These are phyloP conservation scores for Drosophila trapezifrons DNA, from an alignment of 1,140 invertebrate genomes.

Conservation along the genomic window DNA sequence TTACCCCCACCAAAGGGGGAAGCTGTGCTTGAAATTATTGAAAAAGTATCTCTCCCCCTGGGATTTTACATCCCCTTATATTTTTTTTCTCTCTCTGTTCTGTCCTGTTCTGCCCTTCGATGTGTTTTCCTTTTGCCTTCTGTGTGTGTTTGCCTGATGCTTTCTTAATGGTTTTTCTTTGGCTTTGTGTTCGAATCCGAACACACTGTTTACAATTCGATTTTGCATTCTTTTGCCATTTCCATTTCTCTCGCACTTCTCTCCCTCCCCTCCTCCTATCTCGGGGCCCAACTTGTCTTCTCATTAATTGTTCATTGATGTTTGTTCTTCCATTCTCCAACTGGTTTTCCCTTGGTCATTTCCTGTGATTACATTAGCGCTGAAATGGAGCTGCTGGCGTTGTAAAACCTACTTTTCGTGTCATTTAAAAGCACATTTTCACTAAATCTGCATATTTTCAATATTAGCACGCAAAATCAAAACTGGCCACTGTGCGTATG, in stretches of 20 bases:
- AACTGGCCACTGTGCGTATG: constrained; percentile 68
- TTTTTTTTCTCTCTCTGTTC: constrained; percentile 3
- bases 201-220: constrained; percentile 54
- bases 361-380: constrained; percentile 31
- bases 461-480: constrained; percentile 38
- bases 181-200: constrained; percentile 47
- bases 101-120: constrained; percentile 14
- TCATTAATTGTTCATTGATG: constrained; percentile 51
- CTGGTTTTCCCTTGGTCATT: constrained; percentile 23
- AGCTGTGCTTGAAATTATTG: constrained; percentile 2
- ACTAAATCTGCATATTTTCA: constrained; percentile 4
- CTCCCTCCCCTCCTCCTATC: neutral
- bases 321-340: constrained; percentile 37
- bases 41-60: constrained; percentile 3
- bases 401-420: constrained; percentile 7
- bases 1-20: neutral
- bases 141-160: constrained; percentile 25
- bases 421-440: constrained; percentile 15
- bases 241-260: constrained; percentile 30
- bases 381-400: constrained; percentile 1
- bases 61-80: constrained; percentile 1
- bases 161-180: constrained; percentile 39
- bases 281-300: constrained; percentile 28
- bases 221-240: constrained; percentile 52
- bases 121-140: constrained; percentile 18